Base-by-base conservation (phyloP, 2,888 invertebrate species). In the Schizaphis graminum region DNA sequence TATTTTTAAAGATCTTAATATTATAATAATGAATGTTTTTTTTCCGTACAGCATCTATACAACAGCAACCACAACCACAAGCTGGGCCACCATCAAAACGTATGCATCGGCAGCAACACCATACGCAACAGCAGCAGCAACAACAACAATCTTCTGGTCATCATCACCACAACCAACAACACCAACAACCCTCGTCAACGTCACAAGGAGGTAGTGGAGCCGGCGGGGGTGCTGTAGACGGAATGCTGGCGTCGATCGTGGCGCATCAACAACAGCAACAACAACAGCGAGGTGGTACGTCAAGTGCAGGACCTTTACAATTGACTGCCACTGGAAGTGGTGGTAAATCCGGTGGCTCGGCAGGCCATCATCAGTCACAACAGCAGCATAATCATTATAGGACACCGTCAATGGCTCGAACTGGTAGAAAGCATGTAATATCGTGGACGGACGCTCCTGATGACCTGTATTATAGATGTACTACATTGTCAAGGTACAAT, bases 381-480 rank as follows among this genome's bases (percentile, higher is more conserved):
- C 86, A 56, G 5, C 86, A n/a, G 7, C 88, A 88, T 44, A 89
- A 77, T 24, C 61, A 86, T 86, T 90, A 90, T 16, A 85, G 94
- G 41, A 94, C 94, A 53, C 94, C 94, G 0, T 94, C 94, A 11
- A 94, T 94, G 94, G 95, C 88, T 95, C 95, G 98, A 95, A 97
- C 98, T 47, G 97, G 97, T 67, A 97, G 98, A 91, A 98, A 99
- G 96, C 98, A 98, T 96, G 98, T 99, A 95, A 98, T 99, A 96
- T 99, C 98, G 96, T 99, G 99, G 99, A 98, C 99, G 98, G 99
- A 99, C 96, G 99, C 99, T 94, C 99, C 99, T 47, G 99, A 99
- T 96, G 99, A 99, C 96, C 98, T 99, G 95, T 99, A 98, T 96
- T 99, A 99, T 96, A 97, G 98, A 96, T 98, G 98, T 95, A 98